A percentile compares a stretch with the other conserved stretches of the same genome.
phyloP scores from a whole-genome alignment of 2,113 vertebrate species.

The Urocynchramus pylzowi region DNA sequence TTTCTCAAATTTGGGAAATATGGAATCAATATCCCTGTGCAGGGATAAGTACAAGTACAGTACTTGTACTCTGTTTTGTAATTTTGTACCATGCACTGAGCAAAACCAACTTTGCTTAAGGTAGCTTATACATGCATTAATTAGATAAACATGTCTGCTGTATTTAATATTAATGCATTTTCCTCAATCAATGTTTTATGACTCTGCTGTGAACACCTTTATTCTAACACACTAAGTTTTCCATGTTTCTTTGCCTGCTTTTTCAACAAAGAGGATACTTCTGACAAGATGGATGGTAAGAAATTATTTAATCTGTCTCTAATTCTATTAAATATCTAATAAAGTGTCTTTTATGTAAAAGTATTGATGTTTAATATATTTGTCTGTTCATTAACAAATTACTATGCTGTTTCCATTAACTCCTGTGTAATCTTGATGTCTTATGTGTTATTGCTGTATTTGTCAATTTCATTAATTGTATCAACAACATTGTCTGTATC shows the following conservation, averaged over 20 bases:
- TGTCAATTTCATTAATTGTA: neutral
- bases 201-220: conserved; percentile 49
- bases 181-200: conserved; percentile 64
- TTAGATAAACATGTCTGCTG: conserved; percentile 24
- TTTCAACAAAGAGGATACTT: conserved; percentile 94
- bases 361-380: neutral
- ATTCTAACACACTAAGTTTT: conserved; percentile 83
- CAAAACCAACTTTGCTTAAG: neutral
- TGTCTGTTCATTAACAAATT: conserved; percentile 8
- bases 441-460: neutral
- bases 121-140: neutral
- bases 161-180: conserved; percentile 62
- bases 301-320: conserved; percentile 68
- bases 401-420: neutral
- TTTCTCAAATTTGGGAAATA: neutral
- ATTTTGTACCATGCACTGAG: neutral
- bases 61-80: neutral
- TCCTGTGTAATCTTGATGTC: neutral
- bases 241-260: conserved; percentile 81
- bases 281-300: conserved; percentile 99
- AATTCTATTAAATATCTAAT: conserved; percentile 36
- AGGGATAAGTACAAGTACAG: no score
- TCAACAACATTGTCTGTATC: neutral
- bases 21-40: neutral
- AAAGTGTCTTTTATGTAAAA: neutral